Conservation (phyloP, 2,113 vertebrate species). For the Catagonus wagneri region DNA sequence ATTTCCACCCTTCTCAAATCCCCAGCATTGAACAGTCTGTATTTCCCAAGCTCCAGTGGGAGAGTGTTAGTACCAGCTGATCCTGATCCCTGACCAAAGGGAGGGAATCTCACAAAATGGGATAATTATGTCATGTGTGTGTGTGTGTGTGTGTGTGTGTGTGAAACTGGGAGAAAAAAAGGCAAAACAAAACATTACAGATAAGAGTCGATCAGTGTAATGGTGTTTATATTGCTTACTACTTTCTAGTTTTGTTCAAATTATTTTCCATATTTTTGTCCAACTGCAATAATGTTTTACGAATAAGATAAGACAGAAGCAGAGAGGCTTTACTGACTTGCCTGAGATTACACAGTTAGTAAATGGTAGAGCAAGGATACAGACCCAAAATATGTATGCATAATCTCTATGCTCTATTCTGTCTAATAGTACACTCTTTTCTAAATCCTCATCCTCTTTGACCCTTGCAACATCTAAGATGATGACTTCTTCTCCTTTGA, state of each 20-base stretch:
- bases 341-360: background rate
- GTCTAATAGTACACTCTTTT: background rate
- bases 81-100: background rate
- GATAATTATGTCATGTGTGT: background rate
- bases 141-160: background rate
- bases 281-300: background rate
- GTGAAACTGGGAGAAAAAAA: background rate
- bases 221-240: background rate
- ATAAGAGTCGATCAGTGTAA: background rate
- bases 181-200: background rate
- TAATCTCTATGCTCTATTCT: background rate
- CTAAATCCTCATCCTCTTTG: background rate
- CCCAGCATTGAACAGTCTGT: background rate
- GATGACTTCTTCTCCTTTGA: background rate
- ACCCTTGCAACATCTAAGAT: no score
- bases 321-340: background rate
- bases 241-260: background rate
- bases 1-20: rapidly evolving
- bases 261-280: background rate
- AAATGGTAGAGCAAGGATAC: background rate
- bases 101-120: background rate
- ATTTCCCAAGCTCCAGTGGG: background rate
- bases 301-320: background rate
- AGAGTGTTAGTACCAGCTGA: background rate
- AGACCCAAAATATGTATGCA: background rate